Evolutionary conservation across 2,797 vertebrate species (phyloP).

Genomic region (Adrianichthys oophorus): DNA sequence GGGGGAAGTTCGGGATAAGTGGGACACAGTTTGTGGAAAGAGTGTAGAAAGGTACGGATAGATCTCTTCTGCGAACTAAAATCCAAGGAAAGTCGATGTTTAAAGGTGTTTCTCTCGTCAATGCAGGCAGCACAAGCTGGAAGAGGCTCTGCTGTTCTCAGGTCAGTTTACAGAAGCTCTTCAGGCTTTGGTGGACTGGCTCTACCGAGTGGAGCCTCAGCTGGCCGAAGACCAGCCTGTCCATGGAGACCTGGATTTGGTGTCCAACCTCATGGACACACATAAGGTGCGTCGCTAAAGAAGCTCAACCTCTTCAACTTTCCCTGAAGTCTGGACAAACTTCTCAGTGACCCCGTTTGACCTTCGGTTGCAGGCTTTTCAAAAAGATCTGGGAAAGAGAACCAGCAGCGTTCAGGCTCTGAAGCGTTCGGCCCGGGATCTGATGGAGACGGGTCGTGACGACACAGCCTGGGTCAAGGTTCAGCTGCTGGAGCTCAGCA

Average conservation of each 20-base stretch:
- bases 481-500: slow-evolving; percentile 96
- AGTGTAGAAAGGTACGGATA: slow-evolving; percentile 91
- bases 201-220: slow-evolving; percentile 97
- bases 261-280: slow-evolving; percentile 97
- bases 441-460: slow-evolving; percentile 93
- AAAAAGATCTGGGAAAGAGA: slow-evolving; percentile 96
- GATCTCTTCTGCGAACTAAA: too few relatives aligned
- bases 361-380: slow-evolving; percentile 83
- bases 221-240: slow-evolving; percentile 94
- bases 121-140: slow-evolving; percentile 95
- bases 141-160: slow-evolving; percentile 97
- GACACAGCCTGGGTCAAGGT: slow-evolving; percentile 98
- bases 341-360: neutral
- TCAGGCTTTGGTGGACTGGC: slow-evolving; percentile 96
- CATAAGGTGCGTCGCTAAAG: slow-evolving; percentile 85
- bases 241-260: slow-evolving; percentile 94
- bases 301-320: neutral
- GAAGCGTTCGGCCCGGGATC: slow-evolving; percentile 92
- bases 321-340: neutral
- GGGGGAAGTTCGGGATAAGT: slow-evolving; percentile 96
- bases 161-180: slow-evolving; percentile 98
- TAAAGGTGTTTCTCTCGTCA: slow-evolving; percentile 1
- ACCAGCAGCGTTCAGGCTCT: slow-evolving; percentile 92
- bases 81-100: neutral
- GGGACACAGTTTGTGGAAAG: slow-evolving; percentile 98